Base-by-base conservation (phyloP, 1,140 invertebrate species). In the Aporrectodea caliginosa region DNA sequence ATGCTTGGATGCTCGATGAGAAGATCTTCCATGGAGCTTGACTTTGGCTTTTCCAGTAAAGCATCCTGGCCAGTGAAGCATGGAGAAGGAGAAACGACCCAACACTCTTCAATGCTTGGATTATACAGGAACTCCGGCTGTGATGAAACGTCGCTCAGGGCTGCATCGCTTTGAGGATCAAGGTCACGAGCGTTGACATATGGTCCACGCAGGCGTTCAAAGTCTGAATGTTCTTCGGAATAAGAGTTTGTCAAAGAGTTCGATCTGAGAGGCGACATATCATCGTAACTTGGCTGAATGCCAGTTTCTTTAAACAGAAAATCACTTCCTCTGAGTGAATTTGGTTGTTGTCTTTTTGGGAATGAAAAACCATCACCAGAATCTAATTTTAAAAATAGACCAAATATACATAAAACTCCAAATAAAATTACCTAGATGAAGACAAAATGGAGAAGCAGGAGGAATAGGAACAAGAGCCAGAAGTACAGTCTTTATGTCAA, bases 1-100 rank as follows among this genome's bases (percentile, higher is more conserved):
- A 94, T 94, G 86, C 93, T 93, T n/a, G 93, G 93, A 86, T 94
- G 93, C 87, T 94, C 93, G 85, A 94, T 94, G 79, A 94, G 90
- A 83, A 70, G 79, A 58, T 70, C 82, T 68, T n/a, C 79, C 72
- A 33, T 71, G 82, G 29, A 82, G 81, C 34, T 83, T 82, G 16
- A 73, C 32, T 35, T 35, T 31, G 32, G 22, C 73, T 92, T 91
- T 58, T 58, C 43, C 43, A 58, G 22, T 58, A 22, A 58, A 58
- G 76, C 69, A 22, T 91, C 91, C 80, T 90, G 89, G 83, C 91
- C 92, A 83, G 92, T 93, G 88, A 94, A 94, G 89, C 93, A 94
- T 83, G 93, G 92, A 80, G 93, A 93, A 81, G 93, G 93, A 82
- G 93, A 93, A 84, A 94, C 89, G 86, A 93, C 93, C 93, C 93